phyloP scores from a whole-genome alignment of 2,888 invertebrate genomes.

The Holacanthella duospinosa region DNA sequence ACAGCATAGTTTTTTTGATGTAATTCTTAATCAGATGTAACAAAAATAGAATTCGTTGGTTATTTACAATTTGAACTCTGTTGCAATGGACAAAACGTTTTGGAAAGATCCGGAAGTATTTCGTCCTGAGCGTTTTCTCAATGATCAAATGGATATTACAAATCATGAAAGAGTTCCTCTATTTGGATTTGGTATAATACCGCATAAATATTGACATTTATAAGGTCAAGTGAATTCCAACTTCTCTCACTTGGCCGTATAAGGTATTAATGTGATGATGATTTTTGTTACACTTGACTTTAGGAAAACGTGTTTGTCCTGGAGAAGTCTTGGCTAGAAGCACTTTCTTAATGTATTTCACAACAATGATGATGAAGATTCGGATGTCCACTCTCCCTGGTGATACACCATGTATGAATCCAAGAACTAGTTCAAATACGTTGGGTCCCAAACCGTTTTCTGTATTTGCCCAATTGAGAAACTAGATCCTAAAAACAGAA shows the following conservation, averaged over 20 bases:
- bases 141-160: background rate
- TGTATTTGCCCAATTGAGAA: no score
- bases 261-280: no score
- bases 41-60: background rate
- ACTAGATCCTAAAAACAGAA: no score
- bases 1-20: background rate
- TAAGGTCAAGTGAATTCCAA: no score
- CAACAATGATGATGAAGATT: background rate
- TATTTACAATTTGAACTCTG: background rate
- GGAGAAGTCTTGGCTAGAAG: background rate
- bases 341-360: background rate
- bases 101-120: background rate
- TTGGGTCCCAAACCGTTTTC: background rate
- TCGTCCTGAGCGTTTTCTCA: background rate
- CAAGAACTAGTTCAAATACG: background rate
- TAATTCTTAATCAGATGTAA: background rate
- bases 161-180: background rate
- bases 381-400: background rate
- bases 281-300: no score
- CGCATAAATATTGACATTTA: no score
- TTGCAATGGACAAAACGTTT: background rate
- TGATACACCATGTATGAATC: background rate
- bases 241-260: no score
- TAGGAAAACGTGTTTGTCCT: background rate
- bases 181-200: background rate